Evolutionary conservation across 2,888 invertebrate species (phyloP), one percentile per base, ranked within the genome.

Genomic region (Ophonus ardosiacus): DNA sequence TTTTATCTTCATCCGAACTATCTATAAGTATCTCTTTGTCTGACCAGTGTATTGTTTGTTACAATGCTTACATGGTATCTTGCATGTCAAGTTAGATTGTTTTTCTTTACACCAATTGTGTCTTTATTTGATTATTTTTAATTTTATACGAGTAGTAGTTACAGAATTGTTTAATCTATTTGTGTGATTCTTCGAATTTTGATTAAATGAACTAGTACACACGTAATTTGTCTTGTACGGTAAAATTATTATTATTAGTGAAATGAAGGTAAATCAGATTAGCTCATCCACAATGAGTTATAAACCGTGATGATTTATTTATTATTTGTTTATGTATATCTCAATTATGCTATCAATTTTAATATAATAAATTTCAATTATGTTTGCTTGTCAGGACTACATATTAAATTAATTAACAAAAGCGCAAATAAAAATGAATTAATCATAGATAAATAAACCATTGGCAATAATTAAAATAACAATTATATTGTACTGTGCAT

Each of bases 381-480:
- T 51, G 13, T 51, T 51, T 51, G 43, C 43, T 51, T 51, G 43
- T 51, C 43, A 51, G 5, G 31, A 6, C 31, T 31, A 31, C 31
- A 31, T 31, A 31, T 31, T 31, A 31, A 8, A 68, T 68, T 68
- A 38, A 68, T 31, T 38, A 24, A 15, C 68, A 68, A 68, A 63
- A 13, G 21, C 15, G 1, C 38, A 38, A 10, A 38, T 38, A 68
- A 68, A 68, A 68, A 68, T 38, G 0, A 63, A 63, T 63, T 68
- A 38, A 68, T 38, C 13, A 68, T 38, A 38, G 15, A 68, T 68
- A 68, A 68, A 31, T 68, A 68, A 15, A 38, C n/a, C 68, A 68
- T 7, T 15, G 38, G 7, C 63, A 63, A 63, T 63, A 68, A 68
- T 68, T 68, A 68, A 68, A 68, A 68, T 68, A 68, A 68, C 68